phyloP scores from a whole-genome alignment of 2,888 invertebrate species.

The Microctonus brassicae region DNA sequence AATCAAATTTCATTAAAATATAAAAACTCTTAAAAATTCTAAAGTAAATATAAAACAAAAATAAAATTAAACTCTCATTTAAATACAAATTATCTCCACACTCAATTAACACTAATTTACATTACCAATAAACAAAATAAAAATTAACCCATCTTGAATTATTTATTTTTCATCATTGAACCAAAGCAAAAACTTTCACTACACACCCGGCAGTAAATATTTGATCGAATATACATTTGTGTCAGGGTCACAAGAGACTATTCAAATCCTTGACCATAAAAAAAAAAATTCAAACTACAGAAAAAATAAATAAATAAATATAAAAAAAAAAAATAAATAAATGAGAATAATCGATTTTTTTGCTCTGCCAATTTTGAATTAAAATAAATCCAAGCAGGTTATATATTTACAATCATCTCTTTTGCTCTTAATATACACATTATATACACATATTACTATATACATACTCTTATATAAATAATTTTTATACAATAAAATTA shows the following conservation, averaged over 20 bases:
- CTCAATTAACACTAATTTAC: neutral
- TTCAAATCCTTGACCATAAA: neutral
- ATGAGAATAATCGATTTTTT: neutral
- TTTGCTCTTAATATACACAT: neutral
- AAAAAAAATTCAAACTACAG: neutral
- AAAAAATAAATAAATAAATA: neutral
- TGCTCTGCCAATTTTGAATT: neutral
- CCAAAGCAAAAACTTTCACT: slow-evolving; percentile 13
- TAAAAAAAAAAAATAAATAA: neutral
- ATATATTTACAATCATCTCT: slow-evolving; percentile 36
- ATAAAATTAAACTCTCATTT: no score
- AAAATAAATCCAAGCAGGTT: no score
- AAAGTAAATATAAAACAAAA: no score
- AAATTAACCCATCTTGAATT: neutral
- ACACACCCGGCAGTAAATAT: neutral
- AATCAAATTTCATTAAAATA: neutral
- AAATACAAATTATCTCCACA: neutral
- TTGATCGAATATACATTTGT: slow-evolving; percentile 8
- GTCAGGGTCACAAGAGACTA: slow-evolving; percentile 20
- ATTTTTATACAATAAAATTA: no score
- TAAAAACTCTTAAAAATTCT: neutral
- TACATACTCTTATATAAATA: no score
- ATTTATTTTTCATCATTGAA: slow-evolving; percentile 22
- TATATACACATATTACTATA: no score
- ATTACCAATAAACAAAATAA: neutral